Conservation (phyloP, 2,113 vertebrate species). For the Lichenostomus cassidix region DNA sequence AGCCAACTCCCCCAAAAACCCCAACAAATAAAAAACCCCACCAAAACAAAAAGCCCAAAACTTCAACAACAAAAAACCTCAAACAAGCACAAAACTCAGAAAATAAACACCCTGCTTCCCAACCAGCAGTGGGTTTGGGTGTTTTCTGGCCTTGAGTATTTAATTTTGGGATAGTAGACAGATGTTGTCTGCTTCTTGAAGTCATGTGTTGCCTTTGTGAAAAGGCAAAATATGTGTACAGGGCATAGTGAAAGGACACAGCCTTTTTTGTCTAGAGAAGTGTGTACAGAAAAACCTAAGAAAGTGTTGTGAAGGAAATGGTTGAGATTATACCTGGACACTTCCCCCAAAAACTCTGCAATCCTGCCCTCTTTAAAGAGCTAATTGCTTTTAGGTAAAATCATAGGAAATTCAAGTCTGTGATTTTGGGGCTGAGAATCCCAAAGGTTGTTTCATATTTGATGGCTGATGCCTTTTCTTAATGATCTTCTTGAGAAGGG, state of each 20-base stretch:
- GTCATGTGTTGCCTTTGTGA: neutral
- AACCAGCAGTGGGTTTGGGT: neutral
- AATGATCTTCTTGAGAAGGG: neutral
- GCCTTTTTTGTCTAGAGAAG: neutral
- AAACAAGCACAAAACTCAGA: neutral
- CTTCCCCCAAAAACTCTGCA: neutral
- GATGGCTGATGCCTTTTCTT: neutral
- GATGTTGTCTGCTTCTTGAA: neutral
- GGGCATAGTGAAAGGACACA: neutral
- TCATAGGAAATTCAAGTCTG: neutral
- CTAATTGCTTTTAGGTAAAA: neutral
- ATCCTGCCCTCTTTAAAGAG: neutral
- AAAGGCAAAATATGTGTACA: neutral
- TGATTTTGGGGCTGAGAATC: neutral
- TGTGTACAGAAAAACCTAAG: neutral
- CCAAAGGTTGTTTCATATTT: neutral
- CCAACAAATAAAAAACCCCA: neutral
- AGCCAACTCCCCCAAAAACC: neutral
- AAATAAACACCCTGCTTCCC: fast-evolving
- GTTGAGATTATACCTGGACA: neutral
- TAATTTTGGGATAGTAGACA: neutral
- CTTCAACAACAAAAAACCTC: neutral
- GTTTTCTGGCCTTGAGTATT: neutral
- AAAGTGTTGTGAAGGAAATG: neutral
- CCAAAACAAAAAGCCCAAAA: neutral